Evolutionary conservation across 2,797 vertebrate genomes (phyloP), one percentile per base, ranked within the genome.

Genomic region (Sebastes reedi): DNA sequence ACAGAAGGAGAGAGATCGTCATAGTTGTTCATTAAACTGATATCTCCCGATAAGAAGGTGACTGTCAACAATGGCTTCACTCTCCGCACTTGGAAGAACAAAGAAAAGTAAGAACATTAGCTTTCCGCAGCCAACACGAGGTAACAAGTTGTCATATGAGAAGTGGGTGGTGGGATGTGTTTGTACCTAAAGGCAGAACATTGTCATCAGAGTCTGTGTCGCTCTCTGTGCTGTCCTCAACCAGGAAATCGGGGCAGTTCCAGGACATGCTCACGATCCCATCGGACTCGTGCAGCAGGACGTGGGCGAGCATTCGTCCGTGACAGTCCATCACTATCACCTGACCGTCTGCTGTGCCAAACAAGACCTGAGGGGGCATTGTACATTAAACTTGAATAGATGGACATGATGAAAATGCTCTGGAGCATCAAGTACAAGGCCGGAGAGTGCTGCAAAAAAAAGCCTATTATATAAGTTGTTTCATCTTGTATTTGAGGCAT

Each of bases 281-380:
- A 9, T 99, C 98, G 0, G 97, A 98, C 88, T 99, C 98, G 0
- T 99, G 99, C 36, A 99, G 92, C 52, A 99, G 96, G 79, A 99
- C 97, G 0, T 99, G 98, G 30, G 98, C 98, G 60, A 99, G 95
- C 99, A 99, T 99, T 81, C 99, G 95, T 75, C 99, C 98, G 0
- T 99, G 99, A 92, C 99, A 99, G 94, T 99, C 99, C 99, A 99
- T 99, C 88, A 99, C 98, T 0, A 99, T 99, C 86, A 99, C 98
- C 87, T 99, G 99, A 27, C 99, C 99, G 18, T 99, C 98, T 25
- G 99, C 98, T 32, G 99, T 99, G 76, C 99, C 99, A 84, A 99
- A 99, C 75, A 99, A 91, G 20, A 99, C 99, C 99, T 99, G 92
- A 29, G 77, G 77, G 86, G 88, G 70, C 24, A 32, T 25, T 36